Base-by-base conservation (phyloP, 2,797 vertebrate species). In the Pipistrellus nathusii region DNA sequence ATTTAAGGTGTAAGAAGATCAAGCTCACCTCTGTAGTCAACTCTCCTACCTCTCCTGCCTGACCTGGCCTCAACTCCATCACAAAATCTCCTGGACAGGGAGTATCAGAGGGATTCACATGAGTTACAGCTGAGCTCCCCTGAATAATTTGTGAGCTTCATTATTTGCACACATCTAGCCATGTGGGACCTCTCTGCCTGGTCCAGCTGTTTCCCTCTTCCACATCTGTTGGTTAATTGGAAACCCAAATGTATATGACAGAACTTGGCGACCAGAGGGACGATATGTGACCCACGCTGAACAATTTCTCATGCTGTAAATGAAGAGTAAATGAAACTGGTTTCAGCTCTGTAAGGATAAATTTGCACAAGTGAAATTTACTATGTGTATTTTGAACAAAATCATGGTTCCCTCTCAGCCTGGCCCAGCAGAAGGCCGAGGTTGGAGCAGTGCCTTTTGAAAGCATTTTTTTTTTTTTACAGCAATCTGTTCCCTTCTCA, bases 161-260 rank as follows among this genome's bases (percentile, higher is more conserved):
- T 68, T 91, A 92, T 96, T 95, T 96, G 92, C 81, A 94, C 92
- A 96, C 73, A 23, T 94, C 94, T 96, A 91, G 77, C 76, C 96
- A 91, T 94, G 59, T 1, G 84, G 96, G 95, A 95, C 94, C 91
- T 93, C 90, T 93, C 91, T 95, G 92, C 77, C 94, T 27, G 0
- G 72, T 35, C 88, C 92, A 92, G 68, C 38, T 17, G 0, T 78
- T 94, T 75, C 23, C 48, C 7, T 83, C 27, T 72, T 62, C 78
- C 10, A 94, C 88, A 96, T 94, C 94, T 96, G 92, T 35, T 87
- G 81, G 83, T 88, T 96, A 94, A 96, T 96, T 35, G 0, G 88
- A 96, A 96, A 97, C 92, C 91, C 86, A 97, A 96, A 97, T 94
- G 93, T 75, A 81, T n/a, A 18, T 72, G 88, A 72, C 51, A 55